Evolutionary conservation across 2,113 vertebrate species (phyloP).

Genomic region (Poeciliopsis prolifica): DNA sequence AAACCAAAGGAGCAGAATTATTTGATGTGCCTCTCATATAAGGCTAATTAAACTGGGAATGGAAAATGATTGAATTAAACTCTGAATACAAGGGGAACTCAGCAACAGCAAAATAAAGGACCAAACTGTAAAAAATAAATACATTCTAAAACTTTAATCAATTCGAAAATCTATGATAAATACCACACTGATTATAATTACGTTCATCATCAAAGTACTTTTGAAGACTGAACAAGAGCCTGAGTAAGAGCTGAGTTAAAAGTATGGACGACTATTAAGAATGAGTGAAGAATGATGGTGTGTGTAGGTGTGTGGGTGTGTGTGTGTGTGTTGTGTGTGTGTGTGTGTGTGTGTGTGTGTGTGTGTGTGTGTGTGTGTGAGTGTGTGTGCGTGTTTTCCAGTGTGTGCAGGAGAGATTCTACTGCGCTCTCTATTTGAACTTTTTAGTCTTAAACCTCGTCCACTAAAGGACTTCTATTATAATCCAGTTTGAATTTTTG

Average conservation of each 20-base stretch:
- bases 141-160: background rate
- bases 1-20: slow-evolving; percentile 51
- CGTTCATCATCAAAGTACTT: background rate
- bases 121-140: background rate
- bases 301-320: background rate
- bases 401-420: background rate
- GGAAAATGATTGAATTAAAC: slow-evolving; percentile 35
- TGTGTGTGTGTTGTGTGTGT: background rate
- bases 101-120: too few species aligned
- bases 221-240: background rate
- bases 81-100: background rate
- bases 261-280: background rate
- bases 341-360: background rate
- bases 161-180: background rate
- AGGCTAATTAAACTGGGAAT: slow-evolving; percentile 27
- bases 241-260: background rate
- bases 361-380: background rate
- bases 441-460: too few species aligned
- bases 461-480: background rate
- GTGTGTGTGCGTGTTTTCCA: background rate
- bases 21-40: slow-evolving; percentile 44
- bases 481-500: background rate
- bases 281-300: background rate
- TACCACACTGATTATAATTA: background rate
- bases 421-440: background rate